phyloP scores from a whole-genome alignment of 2,113 vertebrate species.

The Burhinus bistriatus region DNA sequence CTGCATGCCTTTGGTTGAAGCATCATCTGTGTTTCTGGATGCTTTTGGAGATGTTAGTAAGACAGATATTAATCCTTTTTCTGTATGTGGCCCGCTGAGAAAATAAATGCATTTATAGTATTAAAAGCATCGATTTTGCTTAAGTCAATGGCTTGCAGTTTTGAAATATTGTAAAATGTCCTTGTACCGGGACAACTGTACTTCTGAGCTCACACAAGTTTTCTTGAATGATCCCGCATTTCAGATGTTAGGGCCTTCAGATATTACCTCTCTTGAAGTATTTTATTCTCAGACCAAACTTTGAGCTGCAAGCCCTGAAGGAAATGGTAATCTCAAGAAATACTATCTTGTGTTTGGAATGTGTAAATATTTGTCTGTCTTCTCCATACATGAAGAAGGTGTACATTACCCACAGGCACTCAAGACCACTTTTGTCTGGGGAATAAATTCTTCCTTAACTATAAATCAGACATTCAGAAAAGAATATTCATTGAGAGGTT shows the following conservation, averaged over 20 bases:
- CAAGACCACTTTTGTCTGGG: not conserved
- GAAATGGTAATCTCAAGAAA: not conserved
- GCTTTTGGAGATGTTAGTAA: not conserved
- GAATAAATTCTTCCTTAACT: not conserved
- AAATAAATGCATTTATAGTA: not conserved
- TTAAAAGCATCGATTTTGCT: not conserved
- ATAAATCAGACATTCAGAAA: not conserved
- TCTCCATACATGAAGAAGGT: not conserved
- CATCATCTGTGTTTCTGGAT: not conserved
- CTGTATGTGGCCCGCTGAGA: not conserved
- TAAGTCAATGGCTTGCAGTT: not conserved
- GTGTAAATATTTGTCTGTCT: not conserved
- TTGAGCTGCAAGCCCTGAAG: not conserved
- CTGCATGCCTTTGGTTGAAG: not conserved
- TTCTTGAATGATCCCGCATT: not conserved
- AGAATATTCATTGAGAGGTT: not conserved
- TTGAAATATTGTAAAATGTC: not conserved
- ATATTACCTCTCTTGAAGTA: not conserved
- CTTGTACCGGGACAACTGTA: not conserved
- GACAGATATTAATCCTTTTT: not conserved
- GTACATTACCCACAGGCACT: not conserved
- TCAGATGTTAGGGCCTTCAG: not conserved
- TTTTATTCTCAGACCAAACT: not conserved
- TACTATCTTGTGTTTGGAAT: not conserved
- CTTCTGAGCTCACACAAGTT: not conserved